Evolutionary conservation across 1,140 invertebrate genomes (phyloP).

Genomic region (Cydia amplana): DNA sequence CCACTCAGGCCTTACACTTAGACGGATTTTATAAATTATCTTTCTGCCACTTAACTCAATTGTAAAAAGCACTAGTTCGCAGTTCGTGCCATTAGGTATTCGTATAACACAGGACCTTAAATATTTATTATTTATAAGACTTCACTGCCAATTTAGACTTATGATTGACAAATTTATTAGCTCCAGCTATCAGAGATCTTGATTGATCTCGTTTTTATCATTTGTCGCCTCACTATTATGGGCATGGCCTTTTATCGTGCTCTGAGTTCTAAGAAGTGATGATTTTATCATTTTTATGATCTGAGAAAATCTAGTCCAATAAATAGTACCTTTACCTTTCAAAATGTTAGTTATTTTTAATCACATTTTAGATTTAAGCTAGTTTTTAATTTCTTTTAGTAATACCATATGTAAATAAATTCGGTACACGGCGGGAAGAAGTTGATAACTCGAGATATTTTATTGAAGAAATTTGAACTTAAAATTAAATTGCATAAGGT

Average conservation of each 20-base stretch:
- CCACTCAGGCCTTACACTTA: too few relatives aligned
- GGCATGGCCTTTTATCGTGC: not conserved
- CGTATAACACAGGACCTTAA: not conserved
- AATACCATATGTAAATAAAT: too few relatives aligned
- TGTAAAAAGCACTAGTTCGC: not conserved
- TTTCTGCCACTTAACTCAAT: too few relatives aligned
- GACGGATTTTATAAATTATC: too few relatives aligned
- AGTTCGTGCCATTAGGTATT: not conserved
- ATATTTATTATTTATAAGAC: not conserved
- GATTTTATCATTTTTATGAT: not conserved
- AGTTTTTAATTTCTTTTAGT: too few relatives aligned
- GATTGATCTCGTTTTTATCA: constrained; percentile 1
- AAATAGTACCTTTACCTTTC: not conserved
- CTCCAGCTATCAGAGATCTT: not conserved
- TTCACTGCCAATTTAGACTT: not conserved
- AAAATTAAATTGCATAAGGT: too few relatives aligned
- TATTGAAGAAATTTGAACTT: too few relatives aligned
- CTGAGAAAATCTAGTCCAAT: not conserved
- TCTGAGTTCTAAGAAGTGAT: not conserved
- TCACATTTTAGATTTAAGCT: too few relatives aligned
- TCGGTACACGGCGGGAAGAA: too few relatives aligned
- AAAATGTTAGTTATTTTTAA: too few relatives aligned
- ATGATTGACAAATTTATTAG: constrained; percentile 32
- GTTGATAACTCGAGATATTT: too few relatives aligned
- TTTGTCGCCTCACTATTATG: not conserved